Evolutionary conservation across 2,797 vertebrate species (phyloP), one percentile per base, ranked within the genome.

Genomic region (Hydrocynus forskahlii): DNA sequence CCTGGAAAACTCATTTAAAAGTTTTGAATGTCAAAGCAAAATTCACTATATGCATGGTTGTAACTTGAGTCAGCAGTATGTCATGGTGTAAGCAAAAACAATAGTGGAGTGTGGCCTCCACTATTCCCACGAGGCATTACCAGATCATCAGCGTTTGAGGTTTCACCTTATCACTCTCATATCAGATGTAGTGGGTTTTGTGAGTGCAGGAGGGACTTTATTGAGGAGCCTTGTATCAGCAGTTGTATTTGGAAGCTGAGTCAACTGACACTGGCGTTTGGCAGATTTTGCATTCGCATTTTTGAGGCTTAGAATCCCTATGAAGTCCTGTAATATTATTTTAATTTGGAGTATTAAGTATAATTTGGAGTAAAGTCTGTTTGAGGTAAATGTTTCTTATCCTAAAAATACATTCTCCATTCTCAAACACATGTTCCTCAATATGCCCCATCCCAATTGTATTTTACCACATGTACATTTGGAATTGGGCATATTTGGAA

Each of bases 101-200:
- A 69, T 35, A 64, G 71, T 21, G 7, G 82, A 89, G 84, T 81
- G n/a, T n/a, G n/a, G n/a, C n/a, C n/a, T n/a, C n/a, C n/a, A n/a
- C n/a, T n/a, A n/a, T n/a, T n/a, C 88, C 90, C 90, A 87, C 81
- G 83, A 89, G 91, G 89, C 68, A 38, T 50, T 73, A 50, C 87
- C 88, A 88, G 91, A 92, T 92, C 93, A 95, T 93, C 92, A 89
- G 86, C 88, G 90, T 90, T 91, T 89, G 92, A 91, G 93, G 92
- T 93, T 95, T 94, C 90, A 93, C 91, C 90, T 92, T 92, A 93
- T 94, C 91, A 90, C 89, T 86, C 86, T 77, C 87, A n/a, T 89
- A 93, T 93, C 92, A 92, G 89, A 77, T 79, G 75, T 78, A 75
- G 69, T 73, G 75, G 75, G 16, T 74, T 75, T 57, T 70, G 55